A percentile compares a stretch with the other conserved stretches of the same genome.
These are phyloP conservation scores for Scaeva pyrastri DNA, from an alignment of 2,888 invertebrate species.

Conservation along the genomic window DNA sequence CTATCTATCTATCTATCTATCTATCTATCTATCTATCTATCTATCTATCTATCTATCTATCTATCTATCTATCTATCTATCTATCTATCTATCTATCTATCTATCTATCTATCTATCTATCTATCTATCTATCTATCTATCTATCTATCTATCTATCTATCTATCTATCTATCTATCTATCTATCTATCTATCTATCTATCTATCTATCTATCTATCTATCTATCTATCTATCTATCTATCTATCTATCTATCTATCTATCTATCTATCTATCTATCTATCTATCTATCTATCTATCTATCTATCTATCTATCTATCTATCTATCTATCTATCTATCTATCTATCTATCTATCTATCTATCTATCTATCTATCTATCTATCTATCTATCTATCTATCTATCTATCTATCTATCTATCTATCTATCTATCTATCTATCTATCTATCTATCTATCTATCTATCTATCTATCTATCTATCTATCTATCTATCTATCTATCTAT, in stretches of 20 bases:
- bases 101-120: background rate
- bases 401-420: too few species aligned
- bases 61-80: conserved; percentile 2
- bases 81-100: conserved; percentile 4
- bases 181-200: background rate
- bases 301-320: conserved; percentile 19
- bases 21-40: conserved; percentile 2
- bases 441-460: too few species aligned
- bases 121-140: background rate
- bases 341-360: background rate
- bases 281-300: conserved; percentile 37
- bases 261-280: conserved; percentile 5
- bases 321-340: conserved; percentile 12
- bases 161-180: conserved; percentile 17
- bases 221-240: background rate
- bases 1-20: background rate
- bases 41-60: conserved; percentile 2
- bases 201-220: conserved; percentile 74
- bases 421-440: too few species aligned
- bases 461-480: too few species aligned
- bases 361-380: too few species aligned
- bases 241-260: conserved; percentile 17
- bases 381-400: too few species aligned
- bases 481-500: too few species aligned
- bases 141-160: conserved; percentile 4